A percentile compares a stretch with the other conserved stretches of the same genome.
Conservation (phyloP, 1,140 invertebrate genomes). For the Holotrichia oblita region DNA sequence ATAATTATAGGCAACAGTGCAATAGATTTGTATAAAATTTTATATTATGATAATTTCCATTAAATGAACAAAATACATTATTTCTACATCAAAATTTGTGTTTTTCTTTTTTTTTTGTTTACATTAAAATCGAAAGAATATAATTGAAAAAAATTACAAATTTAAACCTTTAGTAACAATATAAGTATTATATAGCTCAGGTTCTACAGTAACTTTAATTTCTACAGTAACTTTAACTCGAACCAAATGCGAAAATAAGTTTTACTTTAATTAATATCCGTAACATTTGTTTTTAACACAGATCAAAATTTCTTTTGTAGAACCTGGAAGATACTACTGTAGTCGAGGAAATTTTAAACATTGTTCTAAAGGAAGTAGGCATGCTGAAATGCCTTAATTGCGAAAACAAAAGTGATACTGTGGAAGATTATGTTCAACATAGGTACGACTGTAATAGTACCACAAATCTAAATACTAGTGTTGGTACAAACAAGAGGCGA, state of each 20-base stretch:
- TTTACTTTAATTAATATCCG: no score
- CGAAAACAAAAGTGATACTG: conserved; percentile 1
- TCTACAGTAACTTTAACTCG: background rate
- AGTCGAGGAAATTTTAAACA: conserved; percentile 13
- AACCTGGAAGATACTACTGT: conserved; percentile 25
- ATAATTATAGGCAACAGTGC: background rate
- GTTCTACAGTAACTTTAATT: background rate
- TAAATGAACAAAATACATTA: conserved; percentile 17
- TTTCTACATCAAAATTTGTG: conserved; percentile 9
- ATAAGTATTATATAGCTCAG: background rate
- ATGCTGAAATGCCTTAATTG: background rate
- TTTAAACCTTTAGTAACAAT: background rate
- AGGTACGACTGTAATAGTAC: background rate
- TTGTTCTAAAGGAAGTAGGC: conserved; percentile 4
- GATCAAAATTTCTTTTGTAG: conserved; percentile 34
- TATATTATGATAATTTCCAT: background rate
- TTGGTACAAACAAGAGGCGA: background rate
- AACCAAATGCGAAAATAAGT: background rate
- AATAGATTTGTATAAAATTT: conserved; percentile 9
- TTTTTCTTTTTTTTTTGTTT: background rate
- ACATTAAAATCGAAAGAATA: background rate
- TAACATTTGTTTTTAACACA: background rate
- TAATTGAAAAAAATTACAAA: background rate
- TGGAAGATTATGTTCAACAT: background rate
- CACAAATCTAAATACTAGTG: background rate